Conservation (phyloP, 2,113 vertebrate species). For the Pseudopipra pipra region DNA sequence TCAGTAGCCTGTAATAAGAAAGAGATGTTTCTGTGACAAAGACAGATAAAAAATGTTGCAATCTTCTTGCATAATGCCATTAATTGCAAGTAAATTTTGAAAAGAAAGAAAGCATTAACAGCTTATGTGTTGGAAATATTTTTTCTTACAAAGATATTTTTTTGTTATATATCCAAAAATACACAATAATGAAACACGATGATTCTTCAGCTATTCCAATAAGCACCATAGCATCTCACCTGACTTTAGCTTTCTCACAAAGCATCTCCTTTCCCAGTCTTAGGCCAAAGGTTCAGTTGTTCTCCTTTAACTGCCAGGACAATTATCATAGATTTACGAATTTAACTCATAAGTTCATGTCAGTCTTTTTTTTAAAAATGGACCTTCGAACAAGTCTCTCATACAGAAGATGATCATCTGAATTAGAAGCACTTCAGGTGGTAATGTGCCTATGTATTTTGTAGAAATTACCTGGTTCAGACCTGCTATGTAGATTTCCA, state of each 20-base stretch:
- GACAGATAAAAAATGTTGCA: background rate
- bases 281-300: background rate
- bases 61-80: background rate
- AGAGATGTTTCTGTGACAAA: background rate
- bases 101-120: background rate
- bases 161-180: background rate
- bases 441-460: background rate
- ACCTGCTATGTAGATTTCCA: background rate
- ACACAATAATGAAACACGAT: background rate
- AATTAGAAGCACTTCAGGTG: background rate
- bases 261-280: background rate
- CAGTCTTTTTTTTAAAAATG: background rate
- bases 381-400: background rate
- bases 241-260: background rate
- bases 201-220: background rate
- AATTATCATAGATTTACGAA: background rate
- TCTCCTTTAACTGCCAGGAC: background rate
- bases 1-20: background rate
- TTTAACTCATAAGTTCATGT: background rate
- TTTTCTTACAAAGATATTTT: background rate
- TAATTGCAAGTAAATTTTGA: background rate
- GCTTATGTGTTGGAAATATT: background rate
- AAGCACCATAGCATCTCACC: background rate
- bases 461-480: background rate
- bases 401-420: background rate